Conservation (phyloP, 2,888 invertebrate genomes). For the Allolobophora icterica region DNA sequence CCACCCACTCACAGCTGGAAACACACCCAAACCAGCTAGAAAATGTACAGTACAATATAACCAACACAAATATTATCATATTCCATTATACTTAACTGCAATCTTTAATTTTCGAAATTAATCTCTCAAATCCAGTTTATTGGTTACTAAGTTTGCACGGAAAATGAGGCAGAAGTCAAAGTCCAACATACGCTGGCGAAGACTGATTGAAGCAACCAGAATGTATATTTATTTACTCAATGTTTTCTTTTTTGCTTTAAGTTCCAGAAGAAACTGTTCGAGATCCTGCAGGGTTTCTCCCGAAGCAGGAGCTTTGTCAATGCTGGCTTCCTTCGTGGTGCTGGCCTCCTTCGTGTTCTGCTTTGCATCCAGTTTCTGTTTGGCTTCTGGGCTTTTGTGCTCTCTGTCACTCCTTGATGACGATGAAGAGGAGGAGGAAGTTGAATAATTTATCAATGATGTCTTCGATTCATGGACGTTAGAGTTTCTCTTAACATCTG, state of each 20-base stretch:
- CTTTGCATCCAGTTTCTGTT: not conserved
- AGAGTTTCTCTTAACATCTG: slow-evolving; percentile 10
- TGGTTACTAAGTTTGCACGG: not conserved
- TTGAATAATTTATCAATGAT: not conserved
- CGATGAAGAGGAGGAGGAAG: not conserved
- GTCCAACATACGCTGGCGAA: not conserved
- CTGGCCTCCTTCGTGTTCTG: not conserved
- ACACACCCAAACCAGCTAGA: not conserved
- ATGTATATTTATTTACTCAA: not conserved
- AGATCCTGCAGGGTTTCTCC: slow-evolving; percentile 34
- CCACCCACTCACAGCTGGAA: too few relatives aligned
- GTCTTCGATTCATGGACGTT: not conserved
- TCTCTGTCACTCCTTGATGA: not conserved
- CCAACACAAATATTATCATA: not conserved
- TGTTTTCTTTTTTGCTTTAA: slow-evolving; percentile 29
- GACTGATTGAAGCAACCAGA: not conserved
- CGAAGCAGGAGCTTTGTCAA: not conserved
- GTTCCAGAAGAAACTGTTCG: slow-evolving; percentile 30
- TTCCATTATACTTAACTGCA: not conserved
- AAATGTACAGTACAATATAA: not conserved
- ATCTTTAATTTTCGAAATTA: slow-evolving; percentile 7
- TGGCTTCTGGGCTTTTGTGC: not conserved
- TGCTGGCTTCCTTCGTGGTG: not conserved
- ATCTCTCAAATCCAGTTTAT: not conserved
- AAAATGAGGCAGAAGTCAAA: not conserved